These are phyloP conservation scores for Diabrotica virgifera DNA, from an alignment of 1,140 invertebrate genomes.

Conservation along the genomic window DNA sequence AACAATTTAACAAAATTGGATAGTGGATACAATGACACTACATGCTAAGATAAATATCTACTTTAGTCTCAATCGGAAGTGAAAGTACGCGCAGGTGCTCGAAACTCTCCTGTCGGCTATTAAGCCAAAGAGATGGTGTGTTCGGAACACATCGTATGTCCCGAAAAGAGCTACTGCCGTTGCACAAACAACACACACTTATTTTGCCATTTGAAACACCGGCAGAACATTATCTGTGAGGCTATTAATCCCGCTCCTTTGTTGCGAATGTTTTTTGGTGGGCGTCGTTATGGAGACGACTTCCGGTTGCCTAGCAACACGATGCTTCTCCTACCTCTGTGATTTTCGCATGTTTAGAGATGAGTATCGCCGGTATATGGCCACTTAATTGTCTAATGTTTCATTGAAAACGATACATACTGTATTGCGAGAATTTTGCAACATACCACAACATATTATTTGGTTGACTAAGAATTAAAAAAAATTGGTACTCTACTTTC, in stretches of 20 bases:
- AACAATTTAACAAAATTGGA: background rate
- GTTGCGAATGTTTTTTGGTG: conserved; percentile 46
- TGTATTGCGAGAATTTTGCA: no score
- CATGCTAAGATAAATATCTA: conserved; percentile 1
- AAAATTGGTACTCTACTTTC: no score
- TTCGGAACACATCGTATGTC: conserved; percentile 8
- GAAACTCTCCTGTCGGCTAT: background rate
- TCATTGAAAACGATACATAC: no score
- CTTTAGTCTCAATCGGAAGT: background rate
- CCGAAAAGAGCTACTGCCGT: conserved; percentile 8
- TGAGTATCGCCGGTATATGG: background rate
- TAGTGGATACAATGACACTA: background rate
- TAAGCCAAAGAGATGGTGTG: conserved; percentile 1
- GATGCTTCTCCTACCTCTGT: conserved; percentile 24
- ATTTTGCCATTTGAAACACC: conserved; percentile 45
- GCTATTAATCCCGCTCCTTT: conserved; percentile 47
- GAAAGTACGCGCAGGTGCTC: background rate
- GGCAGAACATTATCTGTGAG: conserved; percentile 43
- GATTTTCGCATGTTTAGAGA: conserved; percentile 14
- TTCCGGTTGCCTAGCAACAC: conserved; percentile 42
- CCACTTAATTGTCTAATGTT: no score
- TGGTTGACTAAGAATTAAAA: no score
- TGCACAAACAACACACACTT: conserved; percentile 31
- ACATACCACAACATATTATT: no score
- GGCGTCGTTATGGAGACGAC: conserved; percentile 42